Evolutionary conservation across 2,888 invertebrate species (phyloP), one percentile per base, ranked within the genome.

Genomic region (Hyposoter dolosus): DNA sequence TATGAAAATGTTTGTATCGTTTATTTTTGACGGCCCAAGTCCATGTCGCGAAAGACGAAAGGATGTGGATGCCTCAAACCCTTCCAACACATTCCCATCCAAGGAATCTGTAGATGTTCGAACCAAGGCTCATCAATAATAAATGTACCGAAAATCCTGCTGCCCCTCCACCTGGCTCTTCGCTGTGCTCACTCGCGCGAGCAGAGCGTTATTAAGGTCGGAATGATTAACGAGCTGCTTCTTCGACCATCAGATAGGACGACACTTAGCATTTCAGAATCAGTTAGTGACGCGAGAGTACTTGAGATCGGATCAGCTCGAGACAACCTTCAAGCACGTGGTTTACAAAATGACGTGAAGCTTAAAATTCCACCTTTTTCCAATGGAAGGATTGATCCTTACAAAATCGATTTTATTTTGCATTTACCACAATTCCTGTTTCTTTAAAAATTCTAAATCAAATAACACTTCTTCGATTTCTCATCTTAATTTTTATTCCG

Each of bases 191-290:
- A 71, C 47, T 56, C 68, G 12, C 6, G 47, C 47, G 82, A 23
- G 40, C 40, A 5, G 50, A 72, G 77, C 74, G 77, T 86, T 85
- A 85, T 85, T 85, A 87, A 82, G 71, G 65, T 68, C 32, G 78
- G 56, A 85, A 88, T 88, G 88, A 88, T 88, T 87, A 87, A 88
- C 82, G 87, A 87, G 82, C 65, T 28, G 60, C 28, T 60, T 60
- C 60, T 74, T 75, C 69, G 69, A 71, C 43, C 74, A 87, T 85
- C 84, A 81, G 88, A 88, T 88, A 88, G 71, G 60, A 75, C 83
- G 87, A 87, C 87, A 87, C 85, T 82, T 85, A 66, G 86, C 83
- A 88, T 86, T 88, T 87, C 81, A 71, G 81, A 88, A 87, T 87
- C 86, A 87, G 86, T 87, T 83, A 84, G 83, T 68, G 77, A 79